These are phyloP conservation scores for Hyppa rectilinea DNA, from an alignment of 2,888 invertebrate species.

Conservation along the genomic window DNA sequence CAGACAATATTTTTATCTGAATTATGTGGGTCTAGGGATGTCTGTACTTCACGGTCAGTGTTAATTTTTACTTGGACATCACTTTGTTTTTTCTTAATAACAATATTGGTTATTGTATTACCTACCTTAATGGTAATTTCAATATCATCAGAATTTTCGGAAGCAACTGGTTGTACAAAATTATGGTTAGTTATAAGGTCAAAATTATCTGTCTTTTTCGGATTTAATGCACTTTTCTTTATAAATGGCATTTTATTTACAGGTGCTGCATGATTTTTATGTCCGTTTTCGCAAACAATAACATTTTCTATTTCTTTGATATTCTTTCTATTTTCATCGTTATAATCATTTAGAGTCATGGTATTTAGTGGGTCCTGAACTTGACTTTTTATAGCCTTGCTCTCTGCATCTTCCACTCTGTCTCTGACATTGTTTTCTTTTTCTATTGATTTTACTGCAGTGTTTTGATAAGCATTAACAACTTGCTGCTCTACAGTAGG, in stretches of 20 bases:
- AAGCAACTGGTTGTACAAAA: constrained; percentile 56
- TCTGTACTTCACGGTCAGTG: constrained; percentile 82
- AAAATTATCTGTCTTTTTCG: constrained; percentile 47
- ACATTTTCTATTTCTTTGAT: constrained; percentile 14
- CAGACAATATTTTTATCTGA: constrained; percentile 53
- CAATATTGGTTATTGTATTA: constrained; percentile 81
- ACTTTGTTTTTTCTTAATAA: constrained; percentile 82
- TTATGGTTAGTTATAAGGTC: constrained; percentile 60
- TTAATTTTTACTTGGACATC: constrained; percentile 82
- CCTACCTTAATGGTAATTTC: constrained; percentile 85
- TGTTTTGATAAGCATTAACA: constrained; percentile 14
- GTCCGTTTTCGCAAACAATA: constrained; percentile 10
- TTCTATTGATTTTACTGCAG: constrained; percentile 5
- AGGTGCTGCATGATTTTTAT: constrained; percentile 22
- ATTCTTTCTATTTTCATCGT: constrained; percentile 10
- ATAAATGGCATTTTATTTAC: constrained; percentile 74
- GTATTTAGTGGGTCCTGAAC: constrained; percentile 7
- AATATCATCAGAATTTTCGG: constrained; percentile 77
- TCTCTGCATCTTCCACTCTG: background rate
- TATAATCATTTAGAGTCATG: constrained; percentile 18
- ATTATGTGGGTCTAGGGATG: constrained; percentile 71
- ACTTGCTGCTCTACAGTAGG: constrained; percentile 13
- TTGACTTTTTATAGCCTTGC: constrained; percentile 25
- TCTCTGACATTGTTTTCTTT: constrained; percentile 33
- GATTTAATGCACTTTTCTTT: constrained; percentile 75